These are phyloP conservation scores for Nothocercus nigrocapillus DNA, from an alignment of 2,113 vertebrate species.

Conservation along the genomic window DNA sequence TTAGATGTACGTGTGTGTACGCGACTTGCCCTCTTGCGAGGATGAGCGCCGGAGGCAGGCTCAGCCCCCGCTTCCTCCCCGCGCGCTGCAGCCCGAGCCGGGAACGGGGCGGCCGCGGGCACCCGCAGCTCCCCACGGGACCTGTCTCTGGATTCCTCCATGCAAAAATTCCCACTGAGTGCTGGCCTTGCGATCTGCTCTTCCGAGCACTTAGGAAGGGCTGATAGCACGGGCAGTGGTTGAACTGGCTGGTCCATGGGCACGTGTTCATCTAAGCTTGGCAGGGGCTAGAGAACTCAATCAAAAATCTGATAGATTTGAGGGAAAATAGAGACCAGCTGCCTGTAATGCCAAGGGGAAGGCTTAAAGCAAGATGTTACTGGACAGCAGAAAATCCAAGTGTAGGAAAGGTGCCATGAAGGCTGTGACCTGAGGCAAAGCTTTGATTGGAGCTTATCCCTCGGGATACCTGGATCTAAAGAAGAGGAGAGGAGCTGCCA, in stretches of 20 bases:
- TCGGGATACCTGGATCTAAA: neutral
- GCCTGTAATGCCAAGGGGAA: neutral
- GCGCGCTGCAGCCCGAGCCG: neutral
- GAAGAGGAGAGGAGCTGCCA: neutral
- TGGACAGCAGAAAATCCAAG: neutral
- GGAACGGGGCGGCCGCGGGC: neutral
- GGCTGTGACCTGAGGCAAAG: neutral
- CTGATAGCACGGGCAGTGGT: neutral
- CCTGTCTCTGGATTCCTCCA: no score
- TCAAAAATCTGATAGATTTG: neutral
- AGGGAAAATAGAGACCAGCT: neutral
- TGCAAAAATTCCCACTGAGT: neutral
- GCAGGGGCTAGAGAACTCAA: neutral
- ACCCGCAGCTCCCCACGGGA: accelerated
- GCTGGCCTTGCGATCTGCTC: neutral
- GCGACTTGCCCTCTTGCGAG: neutral
- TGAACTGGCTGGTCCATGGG: neutral
- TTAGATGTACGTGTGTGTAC: neutral
- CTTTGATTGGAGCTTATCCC: neutral
- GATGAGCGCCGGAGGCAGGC: slow-evolving; percentile 10
- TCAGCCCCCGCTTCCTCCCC: neutral
- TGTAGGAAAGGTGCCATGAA: neutral
- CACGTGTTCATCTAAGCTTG: neutral
- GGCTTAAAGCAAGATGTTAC: neutral
- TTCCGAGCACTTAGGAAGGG: accelerated